Evolutionary conservation across 2,113 vertebrate genomes (phyloP).

Genomic region (Gymnobelideus leadbeateri): DNA sequence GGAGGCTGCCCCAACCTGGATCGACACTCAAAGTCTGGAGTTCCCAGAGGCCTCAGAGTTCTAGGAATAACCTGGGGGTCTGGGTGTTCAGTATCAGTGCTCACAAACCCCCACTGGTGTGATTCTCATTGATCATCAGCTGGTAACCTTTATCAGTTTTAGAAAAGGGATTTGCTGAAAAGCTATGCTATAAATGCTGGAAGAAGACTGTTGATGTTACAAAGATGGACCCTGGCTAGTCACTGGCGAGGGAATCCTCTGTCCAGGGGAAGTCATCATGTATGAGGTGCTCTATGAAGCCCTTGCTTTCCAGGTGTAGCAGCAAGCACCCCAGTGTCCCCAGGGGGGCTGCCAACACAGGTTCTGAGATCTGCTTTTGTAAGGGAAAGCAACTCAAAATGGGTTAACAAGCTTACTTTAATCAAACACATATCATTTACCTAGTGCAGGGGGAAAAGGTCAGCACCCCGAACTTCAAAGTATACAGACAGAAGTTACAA

Average conservation of each 20-base stretch:
- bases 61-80: not conserved
- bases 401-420: too few species aligned
- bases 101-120: not conserved
- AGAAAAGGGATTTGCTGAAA: not conserved
- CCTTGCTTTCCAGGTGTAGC: not conserved
- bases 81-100: not conserved
- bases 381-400: too few species aligned
- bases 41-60: too few species aligned
- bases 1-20: not conserved
- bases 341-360: too few species aligned
- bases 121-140: not conserved
- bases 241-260: not conserved
- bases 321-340: too few species aligned
- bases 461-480: too few species aligned
- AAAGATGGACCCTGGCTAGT: not conserved
- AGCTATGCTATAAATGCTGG: not conserved
- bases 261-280: not conserved
- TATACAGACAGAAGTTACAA: too few species aligned
- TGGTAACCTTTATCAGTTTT: not conserved
- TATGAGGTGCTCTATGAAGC: not conserved
- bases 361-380: too few species aligned
- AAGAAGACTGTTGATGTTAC: not conserved
- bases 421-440: too few species aligned
- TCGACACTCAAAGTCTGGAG: too few species aligned
- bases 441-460: too few species aligned